Evolutionary conservation across 2,797 vertebrate genomes (phyloP), one percentile per base, ranked within the genome.

Genomic region (Chrosomus eos): DNA sequence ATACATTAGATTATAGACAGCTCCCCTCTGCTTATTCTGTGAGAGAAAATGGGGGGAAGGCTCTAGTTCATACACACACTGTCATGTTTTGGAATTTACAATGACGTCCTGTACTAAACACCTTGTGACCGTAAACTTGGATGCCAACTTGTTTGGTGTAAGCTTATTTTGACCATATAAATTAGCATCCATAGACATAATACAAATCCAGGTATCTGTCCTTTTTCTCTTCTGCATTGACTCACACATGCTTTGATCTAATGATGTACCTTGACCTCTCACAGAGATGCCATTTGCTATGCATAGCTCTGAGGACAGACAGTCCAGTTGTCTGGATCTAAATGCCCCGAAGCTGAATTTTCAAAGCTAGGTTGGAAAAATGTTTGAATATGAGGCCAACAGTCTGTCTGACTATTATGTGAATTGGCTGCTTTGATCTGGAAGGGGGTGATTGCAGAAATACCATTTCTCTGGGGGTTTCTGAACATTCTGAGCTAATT

Each of bases 341-440:
- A 82, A 48, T 62, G 7, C 19, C 55, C 80, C n/a, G 2, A 82
- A 82, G 80, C 70, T 23, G 28, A 73, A 48, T 73, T 62, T 73
- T 81, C 16, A 70, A 38, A 80, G 79, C 48, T n/a, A 38, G 45
- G 26, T 14, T 80, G 62, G 23, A 45, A 55, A 40, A 21, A 55
- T 21, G 2, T 19, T 72, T 6, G 72, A 38, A 40, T 33, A 33
- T 16, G 18, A 21, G 70, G 40, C 53, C 19, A 82, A 36, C 40
- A 55, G 16, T 70, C 66, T 28, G 33, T 71, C 55, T 82, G 18
- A 18, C 40, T 64, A 36, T 74, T 64, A 62, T 82, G 14, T 73
- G 19, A 73, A 33, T 28, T 43, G 19, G 0, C 14, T 19, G 38
- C 80, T 82, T 82, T 73, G 55, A 73, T 82, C 26, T 62, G 7